A percentile compares a stretch with the other conserved stretches of the same genome.
These are phyloP conservation scores for Acanthosepion pharaonis DNA, from an alignment of 2,888 invertebrate genomes.

Conservation along the genomic window DNA sequence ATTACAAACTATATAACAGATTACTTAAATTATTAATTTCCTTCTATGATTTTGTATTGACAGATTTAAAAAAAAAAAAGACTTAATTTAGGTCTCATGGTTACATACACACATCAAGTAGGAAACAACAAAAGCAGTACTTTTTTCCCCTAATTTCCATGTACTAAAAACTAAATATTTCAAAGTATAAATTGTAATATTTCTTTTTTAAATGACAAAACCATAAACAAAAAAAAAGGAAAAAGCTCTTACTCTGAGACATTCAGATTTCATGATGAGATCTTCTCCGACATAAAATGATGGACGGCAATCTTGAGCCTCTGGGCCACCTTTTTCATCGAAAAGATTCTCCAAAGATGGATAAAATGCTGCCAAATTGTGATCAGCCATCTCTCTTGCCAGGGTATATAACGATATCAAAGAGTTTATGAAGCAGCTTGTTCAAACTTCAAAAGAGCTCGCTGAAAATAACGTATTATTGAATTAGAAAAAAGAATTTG, in stretches of 20 bases:
- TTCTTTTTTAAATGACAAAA: not conserved
- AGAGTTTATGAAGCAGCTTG: not conserved
- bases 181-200: not conserved
- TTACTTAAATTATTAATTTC: too few relatives aligned
- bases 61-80: too few relatives aligned
- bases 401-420: not conserved
- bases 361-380: not conserved
- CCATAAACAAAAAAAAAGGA: not conserved
- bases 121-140: not conserved
- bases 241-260: not conserved
- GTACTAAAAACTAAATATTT: not conserved
- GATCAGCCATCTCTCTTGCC: constrained; percentile 12
- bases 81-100: too few relatives aligned
- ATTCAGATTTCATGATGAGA: constrained; percentile 44
- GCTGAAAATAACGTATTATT: not conserved
- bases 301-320: constrained; percentile 17
- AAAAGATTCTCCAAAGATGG: constrained; percentile 25
- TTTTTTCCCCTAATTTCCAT: not conserved
- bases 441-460: not conserved
- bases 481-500: not conserved
- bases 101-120: too few relatives aligned
- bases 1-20: too few relatives aligned
- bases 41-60: too few relatives aligned
- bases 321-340: not conserved
- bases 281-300: constrained; percentile 46